Evolutionary conservation across 2,797 vertebrate genomes (phyloP), one percentile per base, ranked within the genome.

Genomic region (Arctocebus calabarensis): DNA sequence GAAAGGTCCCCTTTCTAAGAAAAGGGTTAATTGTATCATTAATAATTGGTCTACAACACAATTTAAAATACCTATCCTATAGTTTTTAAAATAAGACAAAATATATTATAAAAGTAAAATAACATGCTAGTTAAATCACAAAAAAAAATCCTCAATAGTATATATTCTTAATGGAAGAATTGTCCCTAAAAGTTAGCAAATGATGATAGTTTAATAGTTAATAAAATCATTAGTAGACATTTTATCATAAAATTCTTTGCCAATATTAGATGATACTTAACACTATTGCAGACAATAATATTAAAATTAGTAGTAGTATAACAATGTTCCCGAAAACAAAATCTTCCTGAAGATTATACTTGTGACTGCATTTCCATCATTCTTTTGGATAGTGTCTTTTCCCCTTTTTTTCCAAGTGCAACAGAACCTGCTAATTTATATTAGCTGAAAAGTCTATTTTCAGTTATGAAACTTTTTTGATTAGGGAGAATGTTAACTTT

Each of bases 401-500:
- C 10, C 12, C 8, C 7, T 16, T 52, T 13, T 82, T 82, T 94
- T 82, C 75, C 43, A 90, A 83, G 32, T 84, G 83, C 52, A 77
- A 68, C 74, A 75, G 71, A 93, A 74, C 66, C 14, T 73, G 43
- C 17, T 83, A 34, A 85, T 96, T 96, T 68, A 40, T 13, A 32
- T 77, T 37, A 86, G 77, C 43, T 81, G 73, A 7, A 90, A 75
- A 84, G 8, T 84, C 95, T 91, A 34, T 57, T 94, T 43, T 88
- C 64, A 84, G 3, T 68, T 66, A 86, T 25, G 23, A 40, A 88
- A 66, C 68, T 75, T 88, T 88, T 94, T 92, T 94, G 37, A 70
- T 88, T 84, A 89, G 66, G 84, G 48, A 94, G 27, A 70, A 87
- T 48, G 61, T 94, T 86, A 74, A 89, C 64, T 93, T 95, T 89